Base-by-base conservation (phyloP, 1,140 invertebrate genomes). In the Orius laevigatus region DNA sequence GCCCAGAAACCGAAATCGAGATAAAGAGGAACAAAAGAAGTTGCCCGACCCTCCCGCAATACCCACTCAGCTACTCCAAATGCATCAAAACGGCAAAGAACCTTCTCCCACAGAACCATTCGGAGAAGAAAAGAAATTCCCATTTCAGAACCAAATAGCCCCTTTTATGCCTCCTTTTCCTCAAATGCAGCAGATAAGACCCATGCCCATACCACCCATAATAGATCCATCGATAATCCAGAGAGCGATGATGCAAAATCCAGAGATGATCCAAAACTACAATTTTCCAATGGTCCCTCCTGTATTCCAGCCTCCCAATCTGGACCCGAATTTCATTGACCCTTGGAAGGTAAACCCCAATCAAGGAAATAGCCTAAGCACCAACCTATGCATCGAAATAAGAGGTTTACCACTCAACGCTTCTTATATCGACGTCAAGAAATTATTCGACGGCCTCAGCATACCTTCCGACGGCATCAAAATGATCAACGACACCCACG, bases 391-490 rank as follows among this genome's bases (percentile, higher is more conserved):
- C 56, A 70, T 89, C 8, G 75, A 81, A 54, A 67, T 90, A 0
- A 70, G 71, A 35, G 78, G 80, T 47, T 73, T 82, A 59, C 73
- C 74, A 1, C 62, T 70, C 12, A 75, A 70, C 49, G 71, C 79
- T 0, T 74, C 70, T n/a, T 85, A 86, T 57, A 72, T 74, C 15
- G 86, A 91, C 57, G 66, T 94, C 0, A 35, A 84, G 9, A 73
- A 79, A 45, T 82, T 90, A 51, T 92, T 94, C 60, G 70, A 74
- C 4, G 76, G 77, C 6, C 72, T 81, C 44, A 75, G 76, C 56
- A 85, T 93, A 34, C 75, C 79, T 8, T 80, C 80, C 51, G 79
- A 83, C 57, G 84, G 86, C 3, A 74, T 94, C 25, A 91, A 91
- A 63, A 70, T 93, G 54, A 76, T 87, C 6, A 84, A 80, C 58